phyloP scores from a whole-genome alignment of 2,797 vertebrate genomes.

The Pipistrellus nathusii region DNA sequence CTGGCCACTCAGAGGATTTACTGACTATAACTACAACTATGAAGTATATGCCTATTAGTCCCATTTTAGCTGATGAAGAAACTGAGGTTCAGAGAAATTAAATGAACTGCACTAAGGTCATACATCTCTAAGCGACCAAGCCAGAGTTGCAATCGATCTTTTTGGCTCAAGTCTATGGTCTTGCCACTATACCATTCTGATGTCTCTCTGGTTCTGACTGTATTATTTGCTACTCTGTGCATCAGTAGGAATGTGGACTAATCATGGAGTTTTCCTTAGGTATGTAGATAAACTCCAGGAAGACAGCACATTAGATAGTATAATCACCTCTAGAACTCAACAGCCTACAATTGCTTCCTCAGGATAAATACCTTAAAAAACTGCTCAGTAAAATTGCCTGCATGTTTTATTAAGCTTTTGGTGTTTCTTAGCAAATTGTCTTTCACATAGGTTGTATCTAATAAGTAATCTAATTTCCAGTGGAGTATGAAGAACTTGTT shows the following conservation, averaged over 20 bases:
- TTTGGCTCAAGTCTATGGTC: neutral
- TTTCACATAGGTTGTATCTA: neutral
- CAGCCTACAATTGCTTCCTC: neutral
- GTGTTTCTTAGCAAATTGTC: conserved; percentile 2
- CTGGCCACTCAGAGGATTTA: neutral
- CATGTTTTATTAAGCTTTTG: conserved; percentile 40
- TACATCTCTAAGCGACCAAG: neutral
- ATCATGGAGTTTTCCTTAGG: conserved; percentile 22
- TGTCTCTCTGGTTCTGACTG: neutral
- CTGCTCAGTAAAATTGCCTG: neutral
- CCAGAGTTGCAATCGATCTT: neutral
- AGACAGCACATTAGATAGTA: neutral
- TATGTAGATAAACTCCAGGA: neutral
- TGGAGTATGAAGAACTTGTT: neutral
- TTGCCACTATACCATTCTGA: neutral
- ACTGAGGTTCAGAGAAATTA: conserved; percentile 15
- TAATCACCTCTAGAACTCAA: neutral
- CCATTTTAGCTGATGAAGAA: conserved; percentile 28
- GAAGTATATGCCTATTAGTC: neutral
- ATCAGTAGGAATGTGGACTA: neutral
- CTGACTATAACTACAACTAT: neutral
- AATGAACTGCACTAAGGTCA: neutral
- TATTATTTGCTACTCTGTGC: neutral
- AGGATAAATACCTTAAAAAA: neutral
- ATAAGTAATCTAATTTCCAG: conserved; percentile 23